Base-by-base conservation (phyloP, 1,140 invertebrate genomes). In the Muscidifurax raptorellus region DNA sequence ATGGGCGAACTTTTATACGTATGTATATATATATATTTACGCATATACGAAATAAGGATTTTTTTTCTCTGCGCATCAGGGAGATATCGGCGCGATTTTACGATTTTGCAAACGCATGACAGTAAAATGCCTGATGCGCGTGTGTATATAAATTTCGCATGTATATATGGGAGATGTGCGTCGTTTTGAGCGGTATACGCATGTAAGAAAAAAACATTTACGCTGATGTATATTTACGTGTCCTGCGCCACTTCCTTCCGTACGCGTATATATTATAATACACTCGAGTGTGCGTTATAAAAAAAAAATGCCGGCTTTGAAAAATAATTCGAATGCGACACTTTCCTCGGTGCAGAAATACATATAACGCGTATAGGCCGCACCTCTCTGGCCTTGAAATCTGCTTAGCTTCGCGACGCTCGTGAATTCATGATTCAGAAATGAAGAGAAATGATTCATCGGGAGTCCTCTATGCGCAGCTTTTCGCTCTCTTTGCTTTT, bases 301-400 rank as follows among this genome's bases (percentile, higher is more conserved):
- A 40, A 40, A 40, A 40, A 40, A 40, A 0, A 40, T 40, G 36
- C 36, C 25, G 12, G 66, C 5, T 28, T 25, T 32, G 15, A 72
- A 72, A 72, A 72, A 69, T 4, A 69, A 67, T 25, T 67, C 71
- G 28, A 72, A 32, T 18, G 32, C 36, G 74, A 25, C 27, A 76
- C 74, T 30, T 64, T 59, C 47, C 28, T 59, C 18, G 22, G 25
- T 5, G 47, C 78, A 40, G 9, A 9, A 7, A 40, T 0, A 10
- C 9, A 40, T 9, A 40, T 9, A 5, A 32, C 1, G 32, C 32
- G 32, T 32, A 32, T 32, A 40, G 25, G 47, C 72, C 78, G 79
- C 84, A 59, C 83, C 83, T 84, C 83, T 84, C 22, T 18, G 83
- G 69, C 83, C 83, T 85, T 85, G 83, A 80, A 80, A 76, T 66